Percentiles rank a stretch among this genome's conserved stretches.
These are phyloP conservation scores for Miniopterus natalensis DNA, from an alignment of 2,113 vertebrate species.

Conservation along the genomic window DNA sequence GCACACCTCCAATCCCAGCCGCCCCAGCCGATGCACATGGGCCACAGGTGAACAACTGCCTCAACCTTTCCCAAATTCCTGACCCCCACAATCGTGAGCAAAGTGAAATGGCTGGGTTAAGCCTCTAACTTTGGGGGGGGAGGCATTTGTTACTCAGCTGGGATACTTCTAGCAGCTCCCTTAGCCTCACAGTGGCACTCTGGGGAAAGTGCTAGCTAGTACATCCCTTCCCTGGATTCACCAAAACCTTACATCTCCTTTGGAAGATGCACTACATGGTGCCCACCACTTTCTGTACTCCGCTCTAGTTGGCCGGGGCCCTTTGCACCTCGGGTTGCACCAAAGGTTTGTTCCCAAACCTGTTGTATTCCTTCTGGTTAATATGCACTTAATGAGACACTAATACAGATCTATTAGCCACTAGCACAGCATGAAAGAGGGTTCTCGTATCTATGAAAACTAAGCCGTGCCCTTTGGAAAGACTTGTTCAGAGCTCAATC, in stretches of 20 bases:
- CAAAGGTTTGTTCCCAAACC: not conserved
- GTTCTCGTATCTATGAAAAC: accelerated
- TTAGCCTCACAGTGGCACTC: not conserved
- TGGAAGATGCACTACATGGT: not conserved
- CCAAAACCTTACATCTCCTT: too few species aligned
- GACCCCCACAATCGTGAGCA: not conserved
- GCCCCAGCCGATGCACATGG: not conserved
- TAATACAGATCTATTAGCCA: too few species aligned
- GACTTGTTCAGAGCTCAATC: not conserved
- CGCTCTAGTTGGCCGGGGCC: not conserved
- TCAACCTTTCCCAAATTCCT: not conserved
- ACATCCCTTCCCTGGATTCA: not conserved
- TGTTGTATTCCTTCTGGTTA: too few species aligned
- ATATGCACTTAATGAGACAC: not conserved
- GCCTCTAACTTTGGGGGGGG: too few species aligned
- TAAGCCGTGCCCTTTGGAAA: not conserved
- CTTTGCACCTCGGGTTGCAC: not conserved
- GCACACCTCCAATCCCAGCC: too few species aligned
- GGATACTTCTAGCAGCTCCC: not conserved
- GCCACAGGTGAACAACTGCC: not conserved
- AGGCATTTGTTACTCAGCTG: not conserved
- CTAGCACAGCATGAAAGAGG: accelerated
- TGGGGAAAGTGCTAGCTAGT: too few species aligned
- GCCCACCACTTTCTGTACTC: not conserved
- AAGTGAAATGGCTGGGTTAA: not conserved